Percentiles rank a stretch among this genome's conserved stretches.
Conservation (phyloP, 2,113 vertebrate species). For the Geococcyx californianus region DNA sequence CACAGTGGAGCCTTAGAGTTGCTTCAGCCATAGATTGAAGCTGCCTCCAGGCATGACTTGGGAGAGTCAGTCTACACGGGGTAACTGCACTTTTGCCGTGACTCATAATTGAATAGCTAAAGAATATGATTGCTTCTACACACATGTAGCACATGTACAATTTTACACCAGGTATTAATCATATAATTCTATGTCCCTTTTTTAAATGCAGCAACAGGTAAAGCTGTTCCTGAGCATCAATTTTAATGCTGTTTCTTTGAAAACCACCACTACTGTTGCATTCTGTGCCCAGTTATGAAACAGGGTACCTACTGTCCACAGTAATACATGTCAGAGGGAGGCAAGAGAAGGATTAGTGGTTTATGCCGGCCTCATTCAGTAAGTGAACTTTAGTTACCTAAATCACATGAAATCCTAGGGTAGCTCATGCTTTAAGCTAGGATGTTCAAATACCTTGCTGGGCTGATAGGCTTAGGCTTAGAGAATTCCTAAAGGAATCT, state of each 20-base stretch:
- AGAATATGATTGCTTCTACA: background rate
- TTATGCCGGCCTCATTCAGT: background rate
- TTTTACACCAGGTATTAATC: background rate
- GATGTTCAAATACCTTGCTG: slow-evolving; percentile 15
- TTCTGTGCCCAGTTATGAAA: background rate
- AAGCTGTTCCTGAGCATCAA: background rate
- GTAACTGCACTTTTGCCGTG: background rate
- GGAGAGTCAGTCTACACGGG: background rate
- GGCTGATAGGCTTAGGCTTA: slow-evolving; percentile 19
- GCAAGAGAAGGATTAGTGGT: slow-evolving; percentile 17
- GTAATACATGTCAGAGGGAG: background rate
- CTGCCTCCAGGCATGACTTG: background rate
- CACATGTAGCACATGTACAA: background rate
- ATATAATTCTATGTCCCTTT: background rate
- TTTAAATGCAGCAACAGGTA: background rate
- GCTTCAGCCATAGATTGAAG: background rate
- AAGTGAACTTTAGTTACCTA: slow-evolving; percentile 1
- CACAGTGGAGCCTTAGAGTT: background rate
- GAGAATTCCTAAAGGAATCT: background rate
- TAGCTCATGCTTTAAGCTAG: background rate
- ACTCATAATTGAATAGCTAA: background rate
- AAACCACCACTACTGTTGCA: background rate
- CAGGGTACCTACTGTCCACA: background rate
- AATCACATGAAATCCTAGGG: slow-evolving; percentile 1
- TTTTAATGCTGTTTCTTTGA: background rate